Evolutionary conservation across 1,140 invertebrate species (phyloP), one percentile per base, ranked within the genome.

Genomic region (Cyclargus thomasi): DNA sequence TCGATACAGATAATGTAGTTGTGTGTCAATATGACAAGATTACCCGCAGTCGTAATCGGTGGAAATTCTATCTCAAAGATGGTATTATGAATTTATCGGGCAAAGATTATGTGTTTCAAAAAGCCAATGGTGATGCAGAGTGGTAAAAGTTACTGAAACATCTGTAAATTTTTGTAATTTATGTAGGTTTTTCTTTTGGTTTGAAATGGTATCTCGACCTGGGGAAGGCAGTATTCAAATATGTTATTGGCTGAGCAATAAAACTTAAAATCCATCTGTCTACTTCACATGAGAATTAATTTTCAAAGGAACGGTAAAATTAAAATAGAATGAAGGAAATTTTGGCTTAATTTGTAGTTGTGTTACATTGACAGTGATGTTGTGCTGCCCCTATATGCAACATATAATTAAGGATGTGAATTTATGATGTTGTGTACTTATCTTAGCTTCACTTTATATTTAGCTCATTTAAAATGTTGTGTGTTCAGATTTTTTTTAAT

Each of bases 1-100:
- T 99, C 92, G 98, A 99, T 79, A 98, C 98, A 63, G 98, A 99
- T 73, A 99, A 99, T 93, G 97, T 99, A 67, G 97, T 99, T 71
- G 98, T 99, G 35, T 99, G 99, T 88, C 99, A 99, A 85, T 99
- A 99, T 92, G 98, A 99, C 91, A 99, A 99, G 96, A 99, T 99
- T 69, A 98, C 97, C 70, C 94, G 99, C 85, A 98, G 96, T 82
- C 94, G 98, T 80, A 99, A 99, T 83, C 98, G 98, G 89, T 99
- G 99, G 99, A 99, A 99, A 92, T 99, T 99, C 89, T 97, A 98
- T 91, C 92, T 99, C 65, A 99, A 99, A 92, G 98, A 99, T 92
- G 99, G 99, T 62, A 99, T 99, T 70, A 99, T 99, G 99, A 99
- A 99, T 92, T 93, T 99, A 74, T 95, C 95, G 78, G 98, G 98